Base-by-base conservation (phyloP, 2,888 invertebrate genomes). In the Phorcus lineatus region DNA sequence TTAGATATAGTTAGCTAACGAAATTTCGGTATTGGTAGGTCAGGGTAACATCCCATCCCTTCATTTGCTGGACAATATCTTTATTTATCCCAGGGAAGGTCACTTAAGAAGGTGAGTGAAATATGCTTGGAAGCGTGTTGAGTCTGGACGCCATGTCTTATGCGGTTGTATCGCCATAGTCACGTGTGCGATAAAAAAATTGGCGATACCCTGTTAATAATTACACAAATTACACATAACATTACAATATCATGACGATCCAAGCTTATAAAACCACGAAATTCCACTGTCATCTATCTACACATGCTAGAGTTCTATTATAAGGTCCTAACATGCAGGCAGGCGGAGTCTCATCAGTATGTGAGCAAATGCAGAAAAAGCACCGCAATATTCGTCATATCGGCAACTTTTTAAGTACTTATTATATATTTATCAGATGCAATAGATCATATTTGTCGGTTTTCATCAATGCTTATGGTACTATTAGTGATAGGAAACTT, bases 111-210 rank as follows among this genome's bases (percentile, higher is more conserved):
- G 70, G 70, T 70, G 70, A 70, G 70, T 70, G 70, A 70, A 70
- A 70, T 70, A 70, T 70, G 70, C 70, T 70, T 70, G 70, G 70
- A 70, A 70, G 70, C 70, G 70, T 70, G 70, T 70, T 70, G 70
- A 70, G 70, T 70, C 70, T 70, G 70, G 70, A 70, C 70, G 70
- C 70, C 70, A 70, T 70, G 70, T 70, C 36, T 31, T 70, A 70
- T 70, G 70, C 70, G 70, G 70, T 36, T 28, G 36, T 70, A 40
- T 36, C 19, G 36, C 70, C 70, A 36, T 36, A 70, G 70, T 70
- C 70, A 70, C 70, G 70, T 70, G 70, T 70, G 70, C 19, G 70
- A 70, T 70, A 70, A 70, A 70, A n/a, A 70, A 31, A 24, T 62
- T 16, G 62, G 28, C 24, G 28, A 62, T 62, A 24, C 16, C 62